Evolutionary conservation across 2,888 invertebrate genomes (phyloP).

Genomic region (Dryomyza anilis): DNA sequence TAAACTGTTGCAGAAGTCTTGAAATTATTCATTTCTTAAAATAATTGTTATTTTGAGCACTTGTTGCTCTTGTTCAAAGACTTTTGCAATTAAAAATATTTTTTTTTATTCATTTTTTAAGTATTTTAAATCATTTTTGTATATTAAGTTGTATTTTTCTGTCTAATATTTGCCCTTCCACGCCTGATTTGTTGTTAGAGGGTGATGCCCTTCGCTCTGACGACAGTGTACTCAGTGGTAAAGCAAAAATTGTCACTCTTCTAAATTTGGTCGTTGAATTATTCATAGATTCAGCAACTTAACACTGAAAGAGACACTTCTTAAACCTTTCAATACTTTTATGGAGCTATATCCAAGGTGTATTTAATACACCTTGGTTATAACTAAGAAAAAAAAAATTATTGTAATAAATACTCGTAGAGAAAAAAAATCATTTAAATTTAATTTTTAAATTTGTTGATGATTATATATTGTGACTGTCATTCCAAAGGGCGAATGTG

Average conservation of each 20-base stretch:
- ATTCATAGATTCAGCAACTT: constrained; percentile 49
- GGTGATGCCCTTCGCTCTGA: constrained; percentile 53
- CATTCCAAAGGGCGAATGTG: too few species aligned
- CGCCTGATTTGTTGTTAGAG: constrained; percentile 58
- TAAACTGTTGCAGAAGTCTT: too few species aligned
- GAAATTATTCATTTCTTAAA: too few species aligned
- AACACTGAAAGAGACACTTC: constrained; percentile 53
- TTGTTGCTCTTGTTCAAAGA: not conserved
- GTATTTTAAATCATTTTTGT: not conserved
- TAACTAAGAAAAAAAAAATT: too few species aligned
- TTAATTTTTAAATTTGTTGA: too few species aligned
- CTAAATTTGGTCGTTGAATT: constrained; percentile 54
- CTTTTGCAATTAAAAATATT: not conserved
- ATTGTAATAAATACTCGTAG: too few species aligned
- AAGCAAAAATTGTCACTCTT: constrained; percentile 52
- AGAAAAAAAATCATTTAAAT: too few species aligned
- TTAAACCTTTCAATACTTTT: not conserved
- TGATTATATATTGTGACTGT: too few species aligned
- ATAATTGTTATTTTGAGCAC: too few species aligned
- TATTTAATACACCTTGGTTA: too few species aligned
- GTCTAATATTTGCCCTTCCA: constrained; percentile 39
- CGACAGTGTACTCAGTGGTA: constrained; percentile 62
- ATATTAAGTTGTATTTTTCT: not conserved
- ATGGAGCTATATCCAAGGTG: too few species aligned
- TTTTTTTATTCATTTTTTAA: not conserved